Conservation (phyloP, 2,888 invertebrate species). For the Nephrotoma appendiculata region DNA sequence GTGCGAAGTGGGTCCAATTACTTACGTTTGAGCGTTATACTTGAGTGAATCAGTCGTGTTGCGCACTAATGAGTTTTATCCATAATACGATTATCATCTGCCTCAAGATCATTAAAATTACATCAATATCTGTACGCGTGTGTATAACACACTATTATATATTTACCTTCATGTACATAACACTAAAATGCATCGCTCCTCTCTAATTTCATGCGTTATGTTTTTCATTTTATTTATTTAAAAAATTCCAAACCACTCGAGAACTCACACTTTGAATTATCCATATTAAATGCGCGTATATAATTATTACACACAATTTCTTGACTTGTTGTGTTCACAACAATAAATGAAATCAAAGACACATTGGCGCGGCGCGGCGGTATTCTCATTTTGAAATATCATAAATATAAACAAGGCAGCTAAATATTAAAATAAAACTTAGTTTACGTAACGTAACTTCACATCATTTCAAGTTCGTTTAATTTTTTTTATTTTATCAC, state of each 20-base stretch:
- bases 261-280: background rate
- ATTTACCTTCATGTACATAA: background rate
- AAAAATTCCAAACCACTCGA: background rate
- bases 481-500: background rate
- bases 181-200: background rate
- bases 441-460: background rate
- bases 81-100: background rate
- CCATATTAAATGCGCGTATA: background rate
- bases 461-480: background rate
- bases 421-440: background rate
- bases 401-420: background rate
- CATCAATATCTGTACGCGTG: background rate
- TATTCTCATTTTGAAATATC: background rate
- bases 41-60: background rate
- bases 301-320: background rate
- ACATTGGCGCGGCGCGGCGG: background rate
- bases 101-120: background rate
- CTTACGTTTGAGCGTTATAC: background rate
- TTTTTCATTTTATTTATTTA: background rate
- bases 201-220: background rate
- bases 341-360: background rate
- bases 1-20: background rate
- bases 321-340: background rate
- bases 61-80: background rate
- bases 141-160: background rate